Conservation (phyloP, 2,888 invertebrate species). For the Limnephilus lunatus region DNA sequence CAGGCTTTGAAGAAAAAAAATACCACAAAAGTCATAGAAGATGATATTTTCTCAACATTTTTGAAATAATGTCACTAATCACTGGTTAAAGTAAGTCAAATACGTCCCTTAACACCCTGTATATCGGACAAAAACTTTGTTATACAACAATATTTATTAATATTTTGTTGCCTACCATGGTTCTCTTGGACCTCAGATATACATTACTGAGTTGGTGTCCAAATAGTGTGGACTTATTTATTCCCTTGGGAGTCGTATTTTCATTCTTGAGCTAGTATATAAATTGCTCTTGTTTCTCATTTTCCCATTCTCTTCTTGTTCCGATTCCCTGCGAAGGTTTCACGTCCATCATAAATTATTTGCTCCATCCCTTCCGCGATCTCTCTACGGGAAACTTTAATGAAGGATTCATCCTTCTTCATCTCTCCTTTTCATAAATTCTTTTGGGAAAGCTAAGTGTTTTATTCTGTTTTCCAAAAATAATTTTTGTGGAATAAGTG, state of each 20-base stretch:
- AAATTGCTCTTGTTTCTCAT: constrained; percentile 36
- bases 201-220: neutral
- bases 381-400: constrained; percentile 18
- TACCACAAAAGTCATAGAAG: too few species aligned
- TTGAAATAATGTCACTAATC: too few species aligned
- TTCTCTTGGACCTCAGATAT: neutral
- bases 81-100: too few species aligned
- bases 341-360: constrained; percentile 36
- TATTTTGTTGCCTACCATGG: neutral
- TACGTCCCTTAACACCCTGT: neutral
- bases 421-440: constrained; percentile 3
- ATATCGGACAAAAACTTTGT: neutral
- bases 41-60: too few species aligned
- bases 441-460: neutral
- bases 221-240: neutral
- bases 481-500: neutral
- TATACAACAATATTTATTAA: neutral
- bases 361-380: constrained; percentile 4
- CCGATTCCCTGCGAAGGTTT: neutral
- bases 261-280: neutral
- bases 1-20: too few species aligned
- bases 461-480: neutral
- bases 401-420: constrained; percentile 32
- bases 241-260: constrained; percentile 7
- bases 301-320: constrained; percentile 1